These are phyloP conservation scores for Varanus komodoensis DNA, from an alignment of 2,113 vertebrate species.

Conservation along the genomic window DNA sequence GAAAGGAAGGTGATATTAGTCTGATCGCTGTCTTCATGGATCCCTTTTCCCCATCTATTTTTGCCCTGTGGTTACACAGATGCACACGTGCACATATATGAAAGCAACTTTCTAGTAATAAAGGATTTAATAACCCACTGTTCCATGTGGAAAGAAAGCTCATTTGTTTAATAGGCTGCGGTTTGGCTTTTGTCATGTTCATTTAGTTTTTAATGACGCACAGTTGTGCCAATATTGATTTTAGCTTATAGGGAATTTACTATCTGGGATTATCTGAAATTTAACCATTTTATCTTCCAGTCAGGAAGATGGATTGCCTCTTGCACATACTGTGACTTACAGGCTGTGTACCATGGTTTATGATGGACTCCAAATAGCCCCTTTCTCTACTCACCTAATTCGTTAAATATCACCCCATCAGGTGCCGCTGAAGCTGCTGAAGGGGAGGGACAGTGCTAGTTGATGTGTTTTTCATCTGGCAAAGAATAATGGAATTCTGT, in stretches of 20 bases:
- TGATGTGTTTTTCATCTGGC: constrained; percentile 22
- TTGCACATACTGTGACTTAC: accelerated
- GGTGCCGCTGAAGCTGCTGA: background rate
- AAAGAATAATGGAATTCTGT: constrained; percentile 43
- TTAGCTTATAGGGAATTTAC: constrained; percentile 86
- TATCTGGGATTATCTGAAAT: constrained; percentile 77
- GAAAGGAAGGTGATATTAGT: background rate
- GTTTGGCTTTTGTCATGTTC: constrained; percentile 83
- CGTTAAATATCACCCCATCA: background rate
- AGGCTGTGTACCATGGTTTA: accelerated
- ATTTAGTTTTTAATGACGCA: constrained; percentile 85
- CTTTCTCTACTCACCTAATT: accelerated
- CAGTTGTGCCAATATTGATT: constrained; percentile 87
- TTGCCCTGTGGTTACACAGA: constrained; percentile 27
- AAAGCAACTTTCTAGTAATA: constrained; percentile 72
- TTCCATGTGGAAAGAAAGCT: constrained; percentile 76
- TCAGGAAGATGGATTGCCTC: constrained; percentile 47
- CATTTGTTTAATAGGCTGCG: constrained; percentile 84
- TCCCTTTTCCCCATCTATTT: constrained; percentile 40
- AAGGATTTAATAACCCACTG: constrained; percentile 80
- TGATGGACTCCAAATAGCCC: background rate
- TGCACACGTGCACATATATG: background rate
- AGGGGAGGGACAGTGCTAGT: background rate
- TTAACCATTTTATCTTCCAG: constrained; percentile 60
- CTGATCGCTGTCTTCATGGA: accelerated